A percentile compares a stretch with the other conserved stretches of the same genome.
Evolutionary conservation across 2,113 vertebrate genomes (phyloP).

Genomic region (Oncorhynchus nerka): DNA sequence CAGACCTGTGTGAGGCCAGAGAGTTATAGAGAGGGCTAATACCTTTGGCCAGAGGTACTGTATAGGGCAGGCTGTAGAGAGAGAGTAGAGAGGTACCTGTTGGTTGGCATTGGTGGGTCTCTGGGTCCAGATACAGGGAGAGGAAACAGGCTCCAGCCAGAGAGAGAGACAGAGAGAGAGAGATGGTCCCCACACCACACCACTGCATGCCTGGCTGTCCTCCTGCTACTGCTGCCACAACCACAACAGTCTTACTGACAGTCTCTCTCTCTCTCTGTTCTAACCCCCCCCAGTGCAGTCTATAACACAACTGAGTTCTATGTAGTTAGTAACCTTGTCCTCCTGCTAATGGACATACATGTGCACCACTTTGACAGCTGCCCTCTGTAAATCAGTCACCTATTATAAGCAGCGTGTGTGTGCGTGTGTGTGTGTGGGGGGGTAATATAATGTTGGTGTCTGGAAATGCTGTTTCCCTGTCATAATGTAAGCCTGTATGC

Average conservation of each 20-base stretch:
- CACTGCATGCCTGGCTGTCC: neutral
- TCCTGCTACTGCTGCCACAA: neutral
- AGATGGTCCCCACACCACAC: too few relatives aligned
- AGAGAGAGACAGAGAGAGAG: too few relatives aligned
- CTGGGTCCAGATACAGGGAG: conserved; percentile 13
- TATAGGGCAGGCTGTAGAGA: neutral
- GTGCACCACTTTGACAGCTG: conserved; percentile 29
- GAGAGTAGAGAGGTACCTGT: conserved; percentile 23
- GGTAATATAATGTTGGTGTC: conserved; percentile 30
- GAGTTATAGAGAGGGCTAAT: neutral
- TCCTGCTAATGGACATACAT: conserved; percentile 39
- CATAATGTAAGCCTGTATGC: conserved; percentile 55
- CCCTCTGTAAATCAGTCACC: too few relatives aligned
- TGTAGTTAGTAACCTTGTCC: conserved; percentile 46
- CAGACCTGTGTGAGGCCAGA: neutral
- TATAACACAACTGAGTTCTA: conserved; percentile 79
- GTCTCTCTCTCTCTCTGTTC: neutral
- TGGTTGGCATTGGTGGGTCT: conserved; percentile 24
- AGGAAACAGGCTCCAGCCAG: conserved; percentile 1
- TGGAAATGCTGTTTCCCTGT: conserved; percentile 43
- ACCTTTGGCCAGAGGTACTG: neutral
- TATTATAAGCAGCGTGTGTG: neutral
- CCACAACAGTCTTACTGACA: neutral
- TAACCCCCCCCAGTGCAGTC: conserved; percentile 64
- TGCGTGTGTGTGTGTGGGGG: neutral